These are phyloP conservation scores for Lydus trimaculatus DNA, from an alignment of 2,888 invertebrate species.

Conservation along the genomic window DNA sequence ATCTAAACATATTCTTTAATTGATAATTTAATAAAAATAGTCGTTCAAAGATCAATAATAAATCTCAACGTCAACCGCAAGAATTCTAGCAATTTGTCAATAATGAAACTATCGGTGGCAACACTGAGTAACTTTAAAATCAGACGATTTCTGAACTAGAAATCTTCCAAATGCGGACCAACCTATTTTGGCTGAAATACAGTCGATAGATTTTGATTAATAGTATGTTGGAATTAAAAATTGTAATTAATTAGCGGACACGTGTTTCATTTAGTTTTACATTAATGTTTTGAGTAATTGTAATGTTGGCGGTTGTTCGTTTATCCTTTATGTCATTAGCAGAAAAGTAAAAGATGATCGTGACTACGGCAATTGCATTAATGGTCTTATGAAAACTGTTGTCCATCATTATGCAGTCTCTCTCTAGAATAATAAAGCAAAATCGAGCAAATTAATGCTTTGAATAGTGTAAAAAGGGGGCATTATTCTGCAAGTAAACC, in stretches of 20 bases:
- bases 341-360: background rate
- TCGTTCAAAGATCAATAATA: too few relatives aligned
- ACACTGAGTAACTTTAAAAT: background rate
- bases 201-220: too few relatives aligned
- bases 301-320: background rate
- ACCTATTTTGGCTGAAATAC: too few relatives aligned
- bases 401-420: background rate
- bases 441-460: slow-evolving; percentile 1
- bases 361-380: background rate
- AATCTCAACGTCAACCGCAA: too few relatives aligned
- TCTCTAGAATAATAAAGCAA: background rate
- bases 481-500: background rate
- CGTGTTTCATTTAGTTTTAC: background rate
- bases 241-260: background rate
- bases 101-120: too few relatives aligned
- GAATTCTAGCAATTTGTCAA: too few relatives aligned
- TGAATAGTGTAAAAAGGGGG: background rate
- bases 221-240: background rate
- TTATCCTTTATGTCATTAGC: background rate
- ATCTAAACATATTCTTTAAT: background rate
- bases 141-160: background rate
- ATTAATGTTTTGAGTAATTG: background rate
- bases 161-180: background rate
- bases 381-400: background rate
- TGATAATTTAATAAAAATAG: too few relatives aligned